phyloP scores from a whole-genome alignment of 1,140 invertebrate species.

The Scylla paramamosain region DNA sequence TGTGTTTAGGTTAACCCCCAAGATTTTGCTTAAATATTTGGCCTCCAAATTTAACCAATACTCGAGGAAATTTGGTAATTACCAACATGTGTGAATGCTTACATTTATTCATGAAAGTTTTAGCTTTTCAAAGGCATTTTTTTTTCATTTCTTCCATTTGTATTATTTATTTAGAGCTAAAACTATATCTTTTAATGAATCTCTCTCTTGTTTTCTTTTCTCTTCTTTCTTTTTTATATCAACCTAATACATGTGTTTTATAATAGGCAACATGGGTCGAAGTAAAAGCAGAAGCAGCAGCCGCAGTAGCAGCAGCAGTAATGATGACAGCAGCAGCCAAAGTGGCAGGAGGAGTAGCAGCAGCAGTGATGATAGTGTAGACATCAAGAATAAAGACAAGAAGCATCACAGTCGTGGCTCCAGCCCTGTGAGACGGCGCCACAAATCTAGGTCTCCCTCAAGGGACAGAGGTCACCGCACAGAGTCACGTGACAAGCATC shows the following conservation, averaged over 20 bases:
- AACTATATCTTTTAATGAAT: no score
- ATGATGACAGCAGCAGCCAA: neutral
- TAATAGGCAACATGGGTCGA: slow-evolving; percentile 50
- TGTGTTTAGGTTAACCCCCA: no score
- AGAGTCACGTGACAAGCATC: neutral
- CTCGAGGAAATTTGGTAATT: no score
- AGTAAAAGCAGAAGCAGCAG: slow-evolving; percentile 34
- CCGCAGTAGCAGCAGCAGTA: neutral
- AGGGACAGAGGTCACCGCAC: neutral
- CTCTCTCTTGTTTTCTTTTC: neutral
- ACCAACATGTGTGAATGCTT: no score
- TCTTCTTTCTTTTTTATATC: neutral
- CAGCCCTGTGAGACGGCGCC: neutral
- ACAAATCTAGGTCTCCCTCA: slow-evolving; percentile 31
- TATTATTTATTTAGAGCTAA: no score
- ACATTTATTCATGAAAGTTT: no score
- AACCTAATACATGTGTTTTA: neutral
- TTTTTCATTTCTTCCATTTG: no score
- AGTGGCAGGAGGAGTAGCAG: neutral
- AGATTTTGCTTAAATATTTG: no score
- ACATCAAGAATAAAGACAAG: neutral
- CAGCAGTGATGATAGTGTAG: neutral
- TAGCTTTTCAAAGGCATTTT: no score
- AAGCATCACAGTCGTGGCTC: slow-evolving; percentile 7
- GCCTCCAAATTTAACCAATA: no score